Conservation (phyloP, 1,140 invertebrate species). For the Drosophila orosa region DNA sequence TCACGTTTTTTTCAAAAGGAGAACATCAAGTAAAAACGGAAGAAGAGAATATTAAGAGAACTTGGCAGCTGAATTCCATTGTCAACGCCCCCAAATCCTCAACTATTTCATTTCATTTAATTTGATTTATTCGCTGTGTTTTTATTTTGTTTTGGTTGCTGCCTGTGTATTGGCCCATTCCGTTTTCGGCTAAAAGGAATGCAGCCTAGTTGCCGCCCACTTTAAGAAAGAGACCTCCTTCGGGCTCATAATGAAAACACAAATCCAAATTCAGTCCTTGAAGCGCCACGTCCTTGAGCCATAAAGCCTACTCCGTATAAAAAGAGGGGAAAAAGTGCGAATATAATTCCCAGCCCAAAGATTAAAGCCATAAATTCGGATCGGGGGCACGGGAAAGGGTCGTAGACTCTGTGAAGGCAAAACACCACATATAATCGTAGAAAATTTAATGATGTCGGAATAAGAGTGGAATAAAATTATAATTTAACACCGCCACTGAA, state of each 20-base stretch:
- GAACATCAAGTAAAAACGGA: slow-evolving; percentile 4
- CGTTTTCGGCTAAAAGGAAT: slow-evolving; percentile 42
- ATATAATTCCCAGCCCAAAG: slow-evolving; percentile 68
- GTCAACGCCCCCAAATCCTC: slow-evolving; percentile 62
- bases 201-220: slow-evolving; percentile 41
- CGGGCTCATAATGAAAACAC: slow-evolving; percentile 68
- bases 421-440: slow-evolving; percentile 19
- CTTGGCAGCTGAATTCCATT: slow-evolving; percentile 63
- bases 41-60: slow-evolving; percentile 12
- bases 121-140: slow-evolving; percentile 76
- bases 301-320: slow-evolving; percentile 59
- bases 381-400: slow-evolving; percentile 15
- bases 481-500: not conserved
- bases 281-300: slow-evolving; percentile 74
- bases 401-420: not conserved
- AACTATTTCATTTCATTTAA: slow-evolving; percentile 82
- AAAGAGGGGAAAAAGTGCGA: slow-evolving; percentile 24
- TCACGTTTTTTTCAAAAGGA: not conserved
- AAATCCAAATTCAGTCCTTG: slow-evolving; percentile 73
- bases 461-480: slow-evolving; percentile 3
- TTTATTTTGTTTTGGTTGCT: slow-evolving; percentile 52
- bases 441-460: not conserved
- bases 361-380: slow-evolving; percentile 78
- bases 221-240: slow-evolving; percentile 57
- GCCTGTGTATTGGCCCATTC: slow-evolving; percentile 31